These are phyloP conservation scores for Mastomys coucha DNA, from an alignment of 2,113 vertebrate genomes.

Conservation along the genomic window DNA sequence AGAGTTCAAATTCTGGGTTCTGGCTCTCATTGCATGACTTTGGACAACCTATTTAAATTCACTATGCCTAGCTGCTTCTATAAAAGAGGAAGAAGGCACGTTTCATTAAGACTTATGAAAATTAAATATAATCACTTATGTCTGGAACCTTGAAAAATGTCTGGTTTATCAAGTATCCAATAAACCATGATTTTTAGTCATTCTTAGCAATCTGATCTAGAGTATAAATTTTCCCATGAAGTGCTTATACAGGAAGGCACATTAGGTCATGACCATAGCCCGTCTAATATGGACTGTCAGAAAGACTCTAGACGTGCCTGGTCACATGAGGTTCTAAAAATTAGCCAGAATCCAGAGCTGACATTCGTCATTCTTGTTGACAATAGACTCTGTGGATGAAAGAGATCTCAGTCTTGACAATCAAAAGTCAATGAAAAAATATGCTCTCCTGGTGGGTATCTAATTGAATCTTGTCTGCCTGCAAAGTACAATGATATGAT, in stretches of 20 bases:
- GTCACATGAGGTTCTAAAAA: not conserved
- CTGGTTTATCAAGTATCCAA: not conserved
- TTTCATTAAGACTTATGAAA: conserved; percentile 43
- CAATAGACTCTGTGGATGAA: not conserved
- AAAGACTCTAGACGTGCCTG: not conserved
- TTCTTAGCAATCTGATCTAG: not conserved
- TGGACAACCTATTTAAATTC: not conserved
- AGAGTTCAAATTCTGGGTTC: conserved; percentile 37
- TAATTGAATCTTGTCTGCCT: conserved; percentile 57
- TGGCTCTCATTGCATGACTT: not conserved
- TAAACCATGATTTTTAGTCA: conserved; percentile 19
- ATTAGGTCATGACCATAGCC: not conserved
- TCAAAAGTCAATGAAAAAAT: conserved; percentile 64
- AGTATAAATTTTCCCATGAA: conserved; percentile 3
- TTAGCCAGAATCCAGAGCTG: not conserved
- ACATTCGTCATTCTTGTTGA: not conserved
- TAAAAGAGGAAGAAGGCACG: not conserved
- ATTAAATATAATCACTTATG: conserved; percentile 32
- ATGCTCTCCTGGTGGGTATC: conserved; percentile 60
- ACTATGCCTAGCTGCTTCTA: not conserved
- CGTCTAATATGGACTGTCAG: not conserved
- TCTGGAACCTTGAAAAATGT: conserved; percentile 3
- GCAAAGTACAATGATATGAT: conserved; percentile 55
- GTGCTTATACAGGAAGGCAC: not conserved
- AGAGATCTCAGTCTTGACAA: conserved; percentile 54